Conservation (phyloP, 2,888 invertebrate species). For the Vannuccia rotundouncinata region DNA sequence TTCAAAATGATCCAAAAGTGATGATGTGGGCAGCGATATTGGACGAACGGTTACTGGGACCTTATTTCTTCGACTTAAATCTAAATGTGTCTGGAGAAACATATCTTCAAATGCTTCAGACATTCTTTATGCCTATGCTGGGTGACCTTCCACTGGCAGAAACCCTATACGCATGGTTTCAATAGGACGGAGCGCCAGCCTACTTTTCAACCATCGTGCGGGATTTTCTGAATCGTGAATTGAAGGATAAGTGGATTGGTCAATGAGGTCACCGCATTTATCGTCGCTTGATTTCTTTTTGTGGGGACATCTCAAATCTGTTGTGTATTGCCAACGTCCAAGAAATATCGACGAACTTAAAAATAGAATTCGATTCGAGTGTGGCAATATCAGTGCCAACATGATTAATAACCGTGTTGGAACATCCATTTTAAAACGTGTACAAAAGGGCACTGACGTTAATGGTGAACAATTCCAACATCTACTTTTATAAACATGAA, state of each 20-base stretch:
- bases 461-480: conserved; percentile 23
- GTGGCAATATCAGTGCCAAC: conserved; percentile 15
- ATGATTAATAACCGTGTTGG: conserved; percentile 23
- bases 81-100: conserved; percentile 28
- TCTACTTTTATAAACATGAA: conserved; percentile 23
- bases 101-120: conserved; percentile 20
- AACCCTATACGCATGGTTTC: conserved; percentile 22
- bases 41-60: conserved; percentile 25
- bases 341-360: conserved; percentile 28
- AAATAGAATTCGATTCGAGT: not conserved
- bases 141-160: conserved; percentile 22
- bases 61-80: conserved; percentile 1
- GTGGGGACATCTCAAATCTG: conserved; percentile 25
- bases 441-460: conserved; percentile 21
- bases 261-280: conserved; percentile 4
- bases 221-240: conserved; percentile 13
- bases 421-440: conserved; percentile 16
- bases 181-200: conserved; percentile 23
- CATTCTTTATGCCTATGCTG: conserved; percentile 24
- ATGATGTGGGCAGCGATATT: conserved; percentile 28
- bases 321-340: conserved; percentile 4
- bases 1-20: conserved; percentile 30
- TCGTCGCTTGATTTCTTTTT: conserved; percentile 27
- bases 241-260: conserved; percentile 23
- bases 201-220: conserved; percentile 18